phyloP scores from a whole-genome alignment of 2,113 vertebrate genomes.

The Phylloscopus trochilus region DNA sequence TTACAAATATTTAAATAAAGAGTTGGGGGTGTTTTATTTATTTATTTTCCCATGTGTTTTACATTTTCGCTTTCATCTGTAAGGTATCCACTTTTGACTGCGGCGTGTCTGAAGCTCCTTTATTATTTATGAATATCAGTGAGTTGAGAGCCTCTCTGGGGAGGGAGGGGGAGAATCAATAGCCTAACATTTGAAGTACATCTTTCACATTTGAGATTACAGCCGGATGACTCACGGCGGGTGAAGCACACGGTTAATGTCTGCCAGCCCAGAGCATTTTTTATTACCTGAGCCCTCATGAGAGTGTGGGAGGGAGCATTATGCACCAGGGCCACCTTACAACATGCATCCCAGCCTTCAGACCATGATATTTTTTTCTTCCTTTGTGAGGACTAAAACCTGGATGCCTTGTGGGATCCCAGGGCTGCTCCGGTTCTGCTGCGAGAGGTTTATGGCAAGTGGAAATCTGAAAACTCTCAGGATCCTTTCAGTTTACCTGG shows the following conservation, averaged over 20 bases:
- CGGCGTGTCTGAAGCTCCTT: not conserved
- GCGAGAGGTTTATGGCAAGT: accelerated
- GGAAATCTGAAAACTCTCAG: not conserved
- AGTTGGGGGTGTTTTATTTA: not conserved
- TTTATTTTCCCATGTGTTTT: not conserved
- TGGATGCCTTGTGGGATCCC: not conserved
- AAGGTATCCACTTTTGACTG: not conserved
- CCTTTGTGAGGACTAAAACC: not conserved
- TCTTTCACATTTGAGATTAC: not conserved
- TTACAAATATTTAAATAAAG: not conserved
- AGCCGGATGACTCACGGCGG: not conserved
- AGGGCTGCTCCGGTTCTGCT: not conserved
- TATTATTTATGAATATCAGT: conserved; percentile 42
- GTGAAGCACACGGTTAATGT: not conserved
- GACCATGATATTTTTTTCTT: not conserved
- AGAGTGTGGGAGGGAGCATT: not conserved
- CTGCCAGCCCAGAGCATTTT: not conserved
- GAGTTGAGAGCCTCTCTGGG: not conserved
- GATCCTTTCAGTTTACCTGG: not conserved
- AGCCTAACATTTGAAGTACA: not conserved
- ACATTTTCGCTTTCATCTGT: not conserved
- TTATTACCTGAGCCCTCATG: not conserved
- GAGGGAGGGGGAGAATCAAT: not conserved
- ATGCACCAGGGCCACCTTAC: not conserved
- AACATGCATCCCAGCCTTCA: not conserved